phyloP scores from a whole-genome alignment of 2,113 vertebrate species.

The Anarhynchus alexandrinus region DNA sequence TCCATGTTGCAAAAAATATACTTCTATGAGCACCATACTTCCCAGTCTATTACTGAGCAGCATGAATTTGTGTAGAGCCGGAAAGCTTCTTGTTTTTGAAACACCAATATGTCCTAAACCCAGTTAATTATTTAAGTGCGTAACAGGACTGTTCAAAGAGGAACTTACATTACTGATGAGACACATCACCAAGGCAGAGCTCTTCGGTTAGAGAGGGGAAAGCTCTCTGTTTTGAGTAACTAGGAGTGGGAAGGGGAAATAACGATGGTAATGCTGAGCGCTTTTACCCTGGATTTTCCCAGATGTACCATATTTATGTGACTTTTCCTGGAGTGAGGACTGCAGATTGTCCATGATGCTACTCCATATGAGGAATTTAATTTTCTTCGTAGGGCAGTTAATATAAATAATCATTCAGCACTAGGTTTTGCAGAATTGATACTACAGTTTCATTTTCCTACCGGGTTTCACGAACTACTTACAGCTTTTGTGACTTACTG shows the following conservation, averaged over 20 bases:
- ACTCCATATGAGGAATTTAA: rapidly evolving
- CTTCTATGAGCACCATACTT: background rate
- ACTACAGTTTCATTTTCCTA: rapidly evolving
- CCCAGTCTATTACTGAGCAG: background rate
- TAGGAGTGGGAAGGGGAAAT: too few species aligned
- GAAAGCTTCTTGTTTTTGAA: background rate
- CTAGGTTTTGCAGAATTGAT: background rate
- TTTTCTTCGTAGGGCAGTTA: background rate
- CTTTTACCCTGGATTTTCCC: background rate
- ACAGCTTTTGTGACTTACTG: background rate
- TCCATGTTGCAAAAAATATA: background rate
- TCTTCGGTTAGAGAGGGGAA: background rate
- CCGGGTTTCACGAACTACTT: background rate
- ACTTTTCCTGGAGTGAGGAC: background rate
- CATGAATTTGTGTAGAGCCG: background rate
- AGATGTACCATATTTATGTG: background rate
- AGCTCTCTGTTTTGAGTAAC: background rate
- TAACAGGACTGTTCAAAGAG: background rate
- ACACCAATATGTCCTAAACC: background rate
- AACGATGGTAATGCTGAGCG: background rate
- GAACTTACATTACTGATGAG: background rate
- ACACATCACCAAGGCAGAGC: background rate
- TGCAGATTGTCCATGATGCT: background rate
- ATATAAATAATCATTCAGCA: background rate
- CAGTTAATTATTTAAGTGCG: background rate